Conservation (phyloP, 2,888 invertebrate species). For the Tetranychus truncatus region DNA sequence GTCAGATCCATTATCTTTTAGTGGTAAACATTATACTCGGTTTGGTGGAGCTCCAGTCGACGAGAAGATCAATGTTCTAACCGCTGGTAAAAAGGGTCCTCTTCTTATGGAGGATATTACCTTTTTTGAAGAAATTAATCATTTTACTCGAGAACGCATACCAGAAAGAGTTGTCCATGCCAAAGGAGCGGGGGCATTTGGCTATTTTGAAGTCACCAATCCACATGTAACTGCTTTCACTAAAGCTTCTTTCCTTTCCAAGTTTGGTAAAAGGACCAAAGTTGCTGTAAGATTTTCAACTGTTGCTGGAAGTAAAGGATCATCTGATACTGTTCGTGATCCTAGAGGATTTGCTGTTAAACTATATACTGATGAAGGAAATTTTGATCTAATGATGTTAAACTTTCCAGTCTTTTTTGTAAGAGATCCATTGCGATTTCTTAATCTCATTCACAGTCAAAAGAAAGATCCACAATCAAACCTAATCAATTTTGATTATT, state of each 20-base stretch:
- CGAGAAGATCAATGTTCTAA: conserved; percentile 53
- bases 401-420: conserved; percentile 87
- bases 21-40: background rate
- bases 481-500: conserved; percentile 79
- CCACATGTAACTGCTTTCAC: background rate
- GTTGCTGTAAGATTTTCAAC: conserved; percentile 62
- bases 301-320: conserved; percentile 65
- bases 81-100: conserved; percentile 73
- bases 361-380: conserved; percentile 74
- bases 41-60: conserved; percentile 56
- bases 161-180: conserved; percentile 92
- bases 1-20: background rate
- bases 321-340: conserved; percentile 74
- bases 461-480: conserved; percentile 69
- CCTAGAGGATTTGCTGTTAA: conserved; percentile 82
- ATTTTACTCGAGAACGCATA: conserved; percentile 59
- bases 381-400: conserved; percentile 71
- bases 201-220: conserved; percentile 47
- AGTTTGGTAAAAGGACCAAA: conserved; percentile 58
- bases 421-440: conserved; percentile 71
- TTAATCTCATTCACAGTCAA: conserved; percentile 88
- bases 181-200: conserved; percentile 74
- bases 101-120: conserved; percentile 64
- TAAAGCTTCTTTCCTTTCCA: conserved; percentile 21
- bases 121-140: conserved; percentile 39